phyloP scores from a whole-genome alignment of 2,888 invertebrate genomes.

The Fabriciana adippe region DNA sequence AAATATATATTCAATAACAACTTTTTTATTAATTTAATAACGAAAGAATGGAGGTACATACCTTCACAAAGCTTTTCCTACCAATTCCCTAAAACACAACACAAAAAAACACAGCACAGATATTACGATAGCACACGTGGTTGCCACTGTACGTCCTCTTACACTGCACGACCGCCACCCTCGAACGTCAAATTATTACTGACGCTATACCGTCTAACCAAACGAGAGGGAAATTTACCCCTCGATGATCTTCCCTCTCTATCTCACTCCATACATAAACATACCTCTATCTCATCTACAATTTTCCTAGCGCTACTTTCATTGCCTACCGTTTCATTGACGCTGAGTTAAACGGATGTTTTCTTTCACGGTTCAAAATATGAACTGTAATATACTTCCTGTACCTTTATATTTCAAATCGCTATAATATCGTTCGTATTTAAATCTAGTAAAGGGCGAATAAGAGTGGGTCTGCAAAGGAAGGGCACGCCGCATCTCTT shows the following conservation, averaged over 20 bases:
- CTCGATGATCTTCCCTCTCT: constrained; percentile 44
- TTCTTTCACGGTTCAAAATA: constrained; percentile 42
- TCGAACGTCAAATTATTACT: constrained; percentile 58
- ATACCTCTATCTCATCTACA: constrained; percentile 50
- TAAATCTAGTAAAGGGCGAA: not conserved
- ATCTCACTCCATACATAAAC: constrained; percentile 37
- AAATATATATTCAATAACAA: too few relatives aligned
- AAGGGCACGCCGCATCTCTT: constrained; percentile 15
- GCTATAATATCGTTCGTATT: constrained; percentile 13
- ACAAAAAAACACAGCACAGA: constrained; percentile 33
- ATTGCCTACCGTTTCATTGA: constrained; percentile 72
- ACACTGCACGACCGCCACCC: constrained; percentile 45
- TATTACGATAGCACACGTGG: constrained; percentile 39
- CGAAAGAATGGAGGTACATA: constrained; percentile 1
- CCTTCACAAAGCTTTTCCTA: constrained; percentile 26
- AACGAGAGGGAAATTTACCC: constrained; percentile 76
- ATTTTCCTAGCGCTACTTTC: constrained; percentile 57
- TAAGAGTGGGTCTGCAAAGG: not conserved
- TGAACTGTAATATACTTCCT: constrained; percentile 39
- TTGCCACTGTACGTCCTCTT: constrained; percentile 26
- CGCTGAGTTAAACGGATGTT: constrained; percentile 53
- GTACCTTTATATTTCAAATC: constrained; percentile 21
- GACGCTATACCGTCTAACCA: constrained; percentile 55
- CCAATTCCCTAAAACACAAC: constrained; percentile 32
- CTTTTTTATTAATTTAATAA: too few relatives aligned